Evolutionary conservation across 2,888 invertebrate species (phyloP), one percentile per base, ranked within the genome.

Genomic region (Buathra laborator): DNA sequence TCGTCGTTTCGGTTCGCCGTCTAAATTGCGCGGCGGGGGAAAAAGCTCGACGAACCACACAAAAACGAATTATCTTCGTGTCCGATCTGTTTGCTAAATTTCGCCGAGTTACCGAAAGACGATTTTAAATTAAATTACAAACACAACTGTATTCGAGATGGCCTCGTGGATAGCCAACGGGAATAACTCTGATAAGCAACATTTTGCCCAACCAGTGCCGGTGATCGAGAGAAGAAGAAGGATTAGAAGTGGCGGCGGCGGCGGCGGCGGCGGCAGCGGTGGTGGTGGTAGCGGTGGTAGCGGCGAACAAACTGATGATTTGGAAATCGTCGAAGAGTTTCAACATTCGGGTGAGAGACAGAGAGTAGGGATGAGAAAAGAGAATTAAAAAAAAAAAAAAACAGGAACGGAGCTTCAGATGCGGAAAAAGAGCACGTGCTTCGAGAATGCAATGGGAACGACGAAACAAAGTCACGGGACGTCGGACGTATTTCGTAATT

Each of bases 201-300:
- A 85, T 77, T 85, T 76, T 83, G 70, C 85, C 82, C 85, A 82
- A 83, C 85, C 85, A 85, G 85, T 85, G 85, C 85, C 85, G 44
- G 85, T 85, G 44, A 76, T 67, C 76, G 82, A 85, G 80, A 71
- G 85, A 76, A 80, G 72, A 76, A 76, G 85, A 80, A 82, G 82
- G 72, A 53, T 85, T 72, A 82, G 85, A 68, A 85, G 85, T 79
- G 78, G 70, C 67, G 51, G 75, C 56, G 53, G 44, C 53, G 70
- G 37, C 46, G 48, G 37, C 53, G 56, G 62, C 53, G 37, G 53
- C 24, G 37, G 62, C 32, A 37, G 51, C 51, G 32, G 24, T 70
- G 48, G 48, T 53, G 32, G 24, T 70, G 48, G 48, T 64, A 44
- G 44, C 32, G 64, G 59, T 53, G 62, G 51, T 68, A 51, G 48